Base-by-base conservation (phyloP, 2,888 invertebrate genomes). In the Napeogenes sylphis region DNA sequence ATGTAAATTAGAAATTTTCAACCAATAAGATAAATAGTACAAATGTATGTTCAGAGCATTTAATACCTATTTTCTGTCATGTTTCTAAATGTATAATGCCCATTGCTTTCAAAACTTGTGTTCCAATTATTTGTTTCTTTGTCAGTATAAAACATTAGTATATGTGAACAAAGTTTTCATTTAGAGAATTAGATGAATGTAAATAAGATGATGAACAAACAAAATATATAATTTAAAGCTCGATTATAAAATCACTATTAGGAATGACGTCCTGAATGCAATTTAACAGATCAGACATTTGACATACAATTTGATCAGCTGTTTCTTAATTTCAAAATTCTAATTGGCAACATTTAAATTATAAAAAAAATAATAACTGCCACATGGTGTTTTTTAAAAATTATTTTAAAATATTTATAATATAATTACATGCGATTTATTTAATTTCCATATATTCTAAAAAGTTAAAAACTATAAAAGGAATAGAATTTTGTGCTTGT, bases 1-100 rank as follows among this genome's bases (percentile, higher is more conserved):
- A 35, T 35, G 35, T 35, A 5, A 35, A 3, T 3, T 35, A 35
- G 4, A 35, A 35, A 6, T 35, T 35, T 5, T 5, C 35, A 35
- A 35, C 6, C 4, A 6, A 35, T 5, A 4, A 51, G 10, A 30
- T 51, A 12, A 30, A 12, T 51, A 51, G 5, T 30, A 47, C 21
- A 30, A 30, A 30, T n/a, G 12, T 51, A 55, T 59, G 51, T 45
- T 55, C 45, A 55, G 56, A 46, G 55, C 38, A 59, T 58, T 58
- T 68, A 54, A 51, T 79, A 89, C 89, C 87, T 87, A 83, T 90
- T 90, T 75, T 84, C 89, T 83, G 90, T 83, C 90, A 90, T 90
- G 75, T 73, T 82, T 79, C 77, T 78, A 73, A 77, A 75, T 68
- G 77, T 68, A 75, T 76, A 75, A 75, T 80, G 80, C 66, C 81